Evolutionary conservation across 2,797 vertebrate species (phyloP).

Genomic region (Craterocephalus amniculus): DNA sequence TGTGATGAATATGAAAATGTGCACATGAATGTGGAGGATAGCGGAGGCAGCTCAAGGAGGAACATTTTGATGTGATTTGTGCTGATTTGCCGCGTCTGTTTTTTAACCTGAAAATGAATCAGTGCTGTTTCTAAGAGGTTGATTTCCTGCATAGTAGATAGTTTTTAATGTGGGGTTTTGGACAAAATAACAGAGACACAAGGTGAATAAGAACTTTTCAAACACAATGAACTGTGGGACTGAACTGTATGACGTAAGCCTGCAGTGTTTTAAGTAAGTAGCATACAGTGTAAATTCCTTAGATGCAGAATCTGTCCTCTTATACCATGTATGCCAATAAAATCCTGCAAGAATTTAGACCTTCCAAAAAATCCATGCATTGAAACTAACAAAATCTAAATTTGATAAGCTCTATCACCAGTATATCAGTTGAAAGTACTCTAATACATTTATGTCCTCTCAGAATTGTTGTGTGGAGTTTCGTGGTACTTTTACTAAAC

Average conservation of each 20-base stretch:
- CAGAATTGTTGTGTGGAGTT: background rate
- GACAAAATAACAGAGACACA: constrained; percentile 15
- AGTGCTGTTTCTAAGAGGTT: constrained; percentile 23
- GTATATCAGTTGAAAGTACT: background rate
- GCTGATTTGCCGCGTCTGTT: constrained; percentile 21
- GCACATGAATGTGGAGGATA: constrained; percentile 38
- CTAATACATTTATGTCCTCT: background rate
- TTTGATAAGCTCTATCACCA: background rate
- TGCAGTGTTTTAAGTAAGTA: background rate
- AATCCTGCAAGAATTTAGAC: background rate
- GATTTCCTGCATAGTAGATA: constrained; percentile 4
- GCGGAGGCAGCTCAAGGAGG: constrained; percentile 15
- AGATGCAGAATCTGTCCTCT: too few relatives aligned
- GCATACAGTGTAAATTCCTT: background rate
- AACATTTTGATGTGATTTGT: constrained; percentile 38
- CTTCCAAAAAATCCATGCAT: too few relatives aligned
- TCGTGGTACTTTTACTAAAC: background rate
- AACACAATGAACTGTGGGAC: background rate
- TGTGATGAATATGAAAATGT: constrained; percentile 31
- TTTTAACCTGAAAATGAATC: constrained; percentile 13
- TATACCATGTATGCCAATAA: background rate
- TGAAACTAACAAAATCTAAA: background rate
- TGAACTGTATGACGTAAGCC: background rate
- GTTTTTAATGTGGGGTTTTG: background rate
- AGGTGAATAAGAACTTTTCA: background rate